Percentiles rank a stretch among this genome's conserved stretches.
phyloP scores from a whole-genome alignment of 2,888 invertebrate genomes.

The Antheraea yamamai region DNA sequence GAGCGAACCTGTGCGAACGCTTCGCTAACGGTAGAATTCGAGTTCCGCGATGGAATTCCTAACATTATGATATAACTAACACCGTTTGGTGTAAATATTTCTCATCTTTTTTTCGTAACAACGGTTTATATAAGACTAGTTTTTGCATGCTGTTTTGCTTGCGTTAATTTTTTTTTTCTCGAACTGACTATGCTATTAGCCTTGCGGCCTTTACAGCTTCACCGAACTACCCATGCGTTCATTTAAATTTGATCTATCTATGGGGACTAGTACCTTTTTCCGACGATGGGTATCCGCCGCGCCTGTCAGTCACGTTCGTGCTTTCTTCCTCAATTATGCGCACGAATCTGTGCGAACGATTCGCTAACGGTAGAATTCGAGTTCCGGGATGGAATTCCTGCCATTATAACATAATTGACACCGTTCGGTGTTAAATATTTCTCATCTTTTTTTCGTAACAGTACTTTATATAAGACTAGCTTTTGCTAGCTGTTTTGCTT shows the following conservation, averaged over 20 bases:
- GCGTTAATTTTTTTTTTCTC: background rate
- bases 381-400: conserved; percentile 68
- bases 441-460: background rate
- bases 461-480: background rate
- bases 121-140: background rate
- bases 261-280: too few species aligned
- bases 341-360: conserved; percentile 70
- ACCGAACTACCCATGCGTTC: too few species aligned
- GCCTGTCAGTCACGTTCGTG: conserved; percentile 77
- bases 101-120: background rate
- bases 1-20: conserved; percentile 70
- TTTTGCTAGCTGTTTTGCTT: background rate
- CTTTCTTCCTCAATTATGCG: conserved; percentile 79
- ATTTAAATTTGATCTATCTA: too few species aligned
- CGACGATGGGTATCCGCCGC: too few species aligned
- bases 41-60: conserved; percentile 69
- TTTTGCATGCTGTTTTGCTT: background rate
- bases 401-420: conserved; percentile 33
- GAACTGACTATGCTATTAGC: too few species aligned
- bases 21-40: conserved; percentile 70
- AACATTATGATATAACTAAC: conserved; percentile 35
- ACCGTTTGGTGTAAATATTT: conserved; percentile 3
- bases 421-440: conserved; percentile 1
- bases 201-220: too few species aligned
- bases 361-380: conserved; percentile 71